Percentiles rank a stretch among this genome's conserved stretches.
Evolutionary conservation across 2,888 invertebrate species (phyloP).

Genomic region (Watsonalla cultraria): DNA sequence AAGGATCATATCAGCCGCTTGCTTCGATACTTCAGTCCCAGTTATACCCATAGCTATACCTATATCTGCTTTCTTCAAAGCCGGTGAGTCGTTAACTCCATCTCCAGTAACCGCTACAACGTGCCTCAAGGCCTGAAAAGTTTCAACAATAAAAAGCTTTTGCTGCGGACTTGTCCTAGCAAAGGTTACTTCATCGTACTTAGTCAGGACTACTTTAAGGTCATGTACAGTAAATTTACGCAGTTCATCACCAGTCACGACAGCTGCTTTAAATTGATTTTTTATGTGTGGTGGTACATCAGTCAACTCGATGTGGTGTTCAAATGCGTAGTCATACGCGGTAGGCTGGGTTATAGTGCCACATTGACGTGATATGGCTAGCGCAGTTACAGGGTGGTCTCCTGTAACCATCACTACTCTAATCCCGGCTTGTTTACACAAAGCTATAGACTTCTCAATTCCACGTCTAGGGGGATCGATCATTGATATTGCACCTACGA

Average conservation of each 20-base stretch:
- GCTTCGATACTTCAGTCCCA: conserved; percentile 89
- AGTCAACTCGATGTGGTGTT: conserved; percentile 73
- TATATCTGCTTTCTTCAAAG: conserved; percentile 90
- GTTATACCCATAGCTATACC: conserved; percentile 90
- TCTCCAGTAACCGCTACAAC: conserved; percentile 94
- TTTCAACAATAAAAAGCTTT: conserved; percentile 85
- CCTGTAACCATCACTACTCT: conserved; percentile 86
- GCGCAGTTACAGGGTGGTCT: conserved; percentile 86
- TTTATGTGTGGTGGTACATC: conserved; percentile 72
- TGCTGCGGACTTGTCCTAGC: conserved; percentile 85
- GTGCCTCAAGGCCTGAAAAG: conserved; percentile 86
- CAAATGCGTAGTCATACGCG: conserved; percentile 84
- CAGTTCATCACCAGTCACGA: conserved; percentile 75
- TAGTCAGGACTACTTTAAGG: conserved; percentile 77
- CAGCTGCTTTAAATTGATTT: conserved; percentile 54
- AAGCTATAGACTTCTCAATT: conserved; percentile 82
- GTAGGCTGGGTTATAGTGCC: conserved; percentile 82
- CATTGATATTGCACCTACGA: conserved; percentile 83
- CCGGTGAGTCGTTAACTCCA: conserved; percentile 93
- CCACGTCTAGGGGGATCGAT: conserved; percentile 84
- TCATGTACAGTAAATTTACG: conserved; percentile 76
- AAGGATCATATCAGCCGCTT: conserved; percentile 94
- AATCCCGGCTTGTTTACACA: conserved; percentile 84
- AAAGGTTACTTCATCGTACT: conserved; percentile 85
- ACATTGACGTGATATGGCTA: conserved; percentile 83